Conservation (phyloP, 2,113 vertebrate species). For the Lepus europaeus region DNA sequence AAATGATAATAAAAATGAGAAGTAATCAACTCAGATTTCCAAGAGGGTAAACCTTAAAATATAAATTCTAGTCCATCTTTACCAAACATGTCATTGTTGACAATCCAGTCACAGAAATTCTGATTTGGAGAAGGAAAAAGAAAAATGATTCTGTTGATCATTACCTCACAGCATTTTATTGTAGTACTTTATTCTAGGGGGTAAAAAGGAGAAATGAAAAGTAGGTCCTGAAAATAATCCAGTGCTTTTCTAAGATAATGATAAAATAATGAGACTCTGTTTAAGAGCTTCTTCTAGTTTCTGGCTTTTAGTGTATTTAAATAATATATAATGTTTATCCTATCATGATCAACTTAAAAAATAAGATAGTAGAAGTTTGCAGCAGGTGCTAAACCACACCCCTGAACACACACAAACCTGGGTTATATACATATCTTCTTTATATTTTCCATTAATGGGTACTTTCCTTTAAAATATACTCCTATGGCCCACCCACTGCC, state of each 20-base stretch:
- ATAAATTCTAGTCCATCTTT: not conserved
- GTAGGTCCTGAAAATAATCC: not conserved
- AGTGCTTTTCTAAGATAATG: not conserved
- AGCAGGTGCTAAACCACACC: not conserved
- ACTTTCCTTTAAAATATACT: slow-evolving; percentile 9
- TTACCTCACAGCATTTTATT: not conserved
- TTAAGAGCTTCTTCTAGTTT: not conserved
- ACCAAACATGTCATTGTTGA: not conserved
- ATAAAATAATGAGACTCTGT: not conserved
- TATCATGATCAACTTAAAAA: not conserved
- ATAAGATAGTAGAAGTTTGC: not conserved
- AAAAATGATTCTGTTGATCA: not conserved
- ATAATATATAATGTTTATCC: not conserved
- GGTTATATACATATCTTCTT: not conserved
- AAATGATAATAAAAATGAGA: not conserved
- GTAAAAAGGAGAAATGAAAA: not conserved
- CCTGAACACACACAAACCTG: not conserved
- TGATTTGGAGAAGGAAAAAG: slow-evolving; percentile 9
- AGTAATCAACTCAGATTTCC: not conserved
- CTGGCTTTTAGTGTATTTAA: slow-evolving; percentile 40
- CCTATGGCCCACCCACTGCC: not conserved
- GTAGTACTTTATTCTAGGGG: not conserved
- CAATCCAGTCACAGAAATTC: not conserved
- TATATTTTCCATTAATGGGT: not conserved
- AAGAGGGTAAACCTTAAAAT: not conserved